Percentiles rank a stretch among this genome's conserved stretches.
phyloP scores from a whole-genome alignment of 2,113 vertebrate species.

The Toxostoma redivivum region DNA sequence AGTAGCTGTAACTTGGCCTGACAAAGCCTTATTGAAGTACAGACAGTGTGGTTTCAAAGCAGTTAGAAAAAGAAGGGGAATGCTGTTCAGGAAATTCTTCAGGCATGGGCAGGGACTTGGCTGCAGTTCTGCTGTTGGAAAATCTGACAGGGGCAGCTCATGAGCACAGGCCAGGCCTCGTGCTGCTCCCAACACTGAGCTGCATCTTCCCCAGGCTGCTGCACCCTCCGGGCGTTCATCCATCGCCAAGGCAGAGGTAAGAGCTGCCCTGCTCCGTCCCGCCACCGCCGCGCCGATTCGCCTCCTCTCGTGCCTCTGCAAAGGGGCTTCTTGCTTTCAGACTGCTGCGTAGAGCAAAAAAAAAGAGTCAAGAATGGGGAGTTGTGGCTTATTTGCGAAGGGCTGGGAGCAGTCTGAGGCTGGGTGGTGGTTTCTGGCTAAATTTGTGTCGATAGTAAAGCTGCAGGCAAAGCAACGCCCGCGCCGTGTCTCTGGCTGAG shows the following conservation, averaged over 20 bases:
- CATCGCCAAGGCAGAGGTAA: conserved; percentile 60
- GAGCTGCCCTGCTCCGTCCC: background rate
- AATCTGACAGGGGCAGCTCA: conserved; percentile 84
- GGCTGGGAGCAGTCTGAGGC: background rate
- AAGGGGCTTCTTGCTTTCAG: background rate
- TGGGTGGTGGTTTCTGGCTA: conserved; percentile 35
- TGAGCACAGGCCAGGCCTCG: conserved; percentile 77
- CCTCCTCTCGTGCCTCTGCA: background rate
- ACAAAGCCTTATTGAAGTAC: conserved; percentile 74
- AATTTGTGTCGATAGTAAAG: background rate
- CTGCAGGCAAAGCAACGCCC: background rate
- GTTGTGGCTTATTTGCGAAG: background rate
- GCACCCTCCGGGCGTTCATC: conserved; percentile 20
- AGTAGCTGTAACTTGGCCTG: conserved; percentile 75
- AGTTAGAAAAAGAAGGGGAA: conserved; percentile 73
- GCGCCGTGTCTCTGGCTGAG: background rate
- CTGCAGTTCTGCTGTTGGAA: conserved; percentile 83
- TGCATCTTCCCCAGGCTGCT: conserved; percentile 38
- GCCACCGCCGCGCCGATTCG: background rate
- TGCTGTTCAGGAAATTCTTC: conserved; percentile 87
- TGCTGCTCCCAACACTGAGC: conserved; percentile 54
- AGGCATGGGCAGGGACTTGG: conserved; percentile 89
- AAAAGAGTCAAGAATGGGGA: background rate
- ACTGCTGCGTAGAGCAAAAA: background rate
- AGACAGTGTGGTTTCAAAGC: conserved; percentile 78